Percentiles rank a stretch among this genome's conserved stretches.
These are phyloP conservation scores for Ochotona princeps DNA, from an alignment of 2,113 vertebrate genomes.

Conservation along the genomic window DNA sequence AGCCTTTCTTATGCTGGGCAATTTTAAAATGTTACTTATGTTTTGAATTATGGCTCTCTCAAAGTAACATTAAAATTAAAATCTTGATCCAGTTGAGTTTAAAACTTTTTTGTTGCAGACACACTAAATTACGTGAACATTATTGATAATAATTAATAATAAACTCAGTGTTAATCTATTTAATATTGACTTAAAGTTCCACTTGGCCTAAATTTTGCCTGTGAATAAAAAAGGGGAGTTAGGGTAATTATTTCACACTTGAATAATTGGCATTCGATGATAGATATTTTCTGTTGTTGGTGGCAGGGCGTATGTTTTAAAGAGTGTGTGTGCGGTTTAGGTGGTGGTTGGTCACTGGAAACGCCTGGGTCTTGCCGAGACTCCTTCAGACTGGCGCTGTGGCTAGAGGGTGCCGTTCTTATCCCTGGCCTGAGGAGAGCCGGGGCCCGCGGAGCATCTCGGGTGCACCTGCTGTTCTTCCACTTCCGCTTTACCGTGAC, in stretches of 20 bases:
- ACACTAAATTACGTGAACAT: background rate
- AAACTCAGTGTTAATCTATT: background rate
- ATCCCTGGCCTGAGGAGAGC: background rate
- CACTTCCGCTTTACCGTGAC: background rate
- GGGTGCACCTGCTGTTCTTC: background rate
- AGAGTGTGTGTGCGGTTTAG: background rate
- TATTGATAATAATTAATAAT: slow-evolving; percentile 9
- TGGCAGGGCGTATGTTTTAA: background rate
- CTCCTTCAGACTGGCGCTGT: background rate
- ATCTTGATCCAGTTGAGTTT: slow-evolving; percentile 41
- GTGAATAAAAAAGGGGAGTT: background rate
- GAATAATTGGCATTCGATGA: background rate
- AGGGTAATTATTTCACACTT: background rate
- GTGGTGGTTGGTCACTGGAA: background rate
- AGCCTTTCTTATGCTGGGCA: background rate
- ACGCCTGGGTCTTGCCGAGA: background rate
- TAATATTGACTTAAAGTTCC: background rate
- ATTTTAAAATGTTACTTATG: background rate
- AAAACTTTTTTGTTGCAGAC: slow-evolving; percentile 25
- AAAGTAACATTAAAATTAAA: slow-evolving; percentile 60
- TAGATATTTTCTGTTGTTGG: too few species aligned
- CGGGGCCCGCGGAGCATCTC: background rate
- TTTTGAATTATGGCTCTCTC: background rate
- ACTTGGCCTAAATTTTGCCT: background rate
- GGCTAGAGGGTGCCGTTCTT: background rate